Evolutionary conservation across 2,888 invertebrate genomes (phyloP).

Genomic region (Meteorus colon): DNA sequence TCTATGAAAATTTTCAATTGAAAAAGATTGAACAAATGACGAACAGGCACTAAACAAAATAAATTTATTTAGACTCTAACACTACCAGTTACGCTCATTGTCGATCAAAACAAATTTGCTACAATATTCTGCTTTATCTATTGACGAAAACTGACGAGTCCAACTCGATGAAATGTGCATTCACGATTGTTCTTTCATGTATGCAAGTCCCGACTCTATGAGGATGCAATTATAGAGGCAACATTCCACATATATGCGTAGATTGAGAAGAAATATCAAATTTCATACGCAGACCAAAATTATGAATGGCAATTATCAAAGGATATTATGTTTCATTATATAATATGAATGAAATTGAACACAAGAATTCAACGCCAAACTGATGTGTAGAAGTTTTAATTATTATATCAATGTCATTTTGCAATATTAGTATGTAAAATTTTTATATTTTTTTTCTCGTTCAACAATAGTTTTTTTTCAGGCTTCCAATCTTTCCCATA

Average conservation of each 20-base stretch:
- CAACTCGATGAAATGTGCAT: too few species aligned
- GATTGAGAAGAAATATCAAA: background rate
- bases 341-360: conserved; percentile 10
- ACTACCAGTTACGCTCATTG: too few species aligned
- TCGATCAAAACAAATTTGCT: too few species aligned
- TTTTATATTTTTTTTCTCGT: background rate
- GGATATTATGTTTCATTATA: background rate
- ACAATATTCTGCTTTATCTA: too few species aligned
- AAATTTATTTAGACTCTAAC: too few species aligned
- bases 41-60: too few species aligned
- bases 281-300: background rate
- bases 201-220: too few species aligned
- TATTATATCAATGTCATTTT: background rate
- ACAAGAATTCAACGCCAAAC: background rate
- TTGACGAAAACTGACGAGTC: too few species aligned
- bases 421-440: background rate
- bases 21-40: too few species aligned
- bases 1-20: too few species aligned
- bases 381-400: background rate
- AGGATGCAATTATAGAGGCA: too few species aligned
- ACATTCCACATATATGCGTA: background rate
- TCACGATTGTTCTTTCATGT: too few species aligned
- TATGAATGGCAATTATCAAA: background rate
- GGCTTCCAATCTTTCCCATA: conserved; percentile 8
- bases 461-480: conserved; percentile 1